These are phyloP conservation scores for Taxidea taxus DNA, from an alignment of 2,113 vertebrate genomes.

Conservation along the genomic window DNA sequence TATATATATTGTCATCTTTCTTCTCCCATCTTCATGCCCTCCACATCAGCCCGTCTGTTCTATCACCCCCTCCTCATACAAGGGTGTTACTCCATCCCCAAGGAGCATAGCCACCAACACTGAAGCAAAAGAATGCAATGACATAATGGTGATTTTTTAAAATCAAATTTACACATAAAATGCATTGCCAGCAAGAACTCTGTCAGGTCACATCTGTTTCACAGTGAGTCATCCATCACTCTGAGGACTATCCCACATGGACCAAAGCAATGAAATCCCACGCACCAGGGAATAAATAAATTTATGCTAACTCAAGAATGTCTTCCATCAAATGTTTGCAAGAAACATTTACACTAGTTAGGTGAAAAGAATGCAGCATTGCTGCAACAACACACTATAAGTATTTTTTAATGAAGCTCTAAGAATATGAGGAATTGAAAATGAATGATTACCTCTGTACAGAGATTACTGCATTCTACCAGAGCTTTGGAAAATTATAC, in stretches of 20 bases:
- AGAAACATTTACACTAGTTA: not conserved
- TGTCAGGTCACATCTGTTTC: slow-evolving; percentile 65
- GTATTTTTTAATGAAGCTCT: not conserved
- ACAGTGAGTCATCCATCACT: slow-evolving; percentile 65
- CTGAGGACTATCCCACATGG: slow-evolving; percentile 45
- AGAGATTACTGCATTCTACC: not conserved
- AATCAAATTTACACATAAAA: slow-evolving; percentile 63
- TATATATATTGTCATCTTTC: not conserved
- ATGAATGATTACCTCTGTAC: not conserved
- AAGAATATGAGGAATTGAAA: not conserved
- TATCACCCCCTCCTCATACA: not conserved
- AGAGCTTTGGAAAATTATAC: not conserved
- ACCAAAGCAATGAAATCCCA: slow-evolving; percentile 56
- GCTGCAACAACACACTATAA: not conserved
- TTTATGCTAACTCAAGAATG: not conserved
- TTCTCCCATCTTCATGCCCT: not conserved
- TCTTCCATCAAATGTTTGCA: not conserved
- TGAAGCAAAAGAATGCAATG: slow-evolving; percentile 9
- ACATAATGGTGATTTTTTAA: slow-evolving; percentile 35
- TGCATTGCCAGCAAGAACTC: slow-evolving; percentile 47
- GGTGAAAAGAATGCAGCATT: not conserved
- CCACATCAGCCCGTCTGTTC: slow-evolving; percentile 34
- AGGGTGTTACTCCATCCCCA: not conserved
- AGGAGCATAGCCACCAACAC: not conserved
- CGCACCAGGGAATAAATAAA: slow-evolving; percentile 43